Conservation (phyloP, 2,797 vertebrate genomes). For the Phoxinus dragarum region DNA sequence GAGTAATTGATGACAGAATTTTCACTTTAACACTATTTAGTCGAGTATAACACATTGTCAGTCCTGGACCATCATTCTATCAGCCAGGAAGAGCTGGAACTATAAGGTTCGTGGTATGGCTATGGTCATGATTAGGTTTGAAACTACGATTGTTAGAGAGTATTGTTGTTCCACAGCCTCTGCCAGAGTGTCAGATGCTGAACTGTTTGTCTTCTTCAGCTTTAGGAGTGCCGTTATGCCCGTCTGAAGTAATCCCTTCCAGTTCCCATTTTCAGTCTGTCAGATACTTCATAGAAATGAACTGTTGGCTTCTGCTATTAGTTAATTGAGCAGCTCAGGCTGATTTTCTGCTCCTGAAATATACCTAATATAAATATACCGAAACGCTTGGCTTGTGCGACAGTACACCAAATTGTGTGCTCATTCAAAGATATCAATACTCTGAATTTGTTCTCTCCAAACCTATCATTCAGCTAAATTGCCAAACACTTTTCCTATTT, state of each 20-base stretch:
- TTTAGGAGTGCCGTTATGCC: background rate
- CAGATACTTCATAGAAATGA: background rate
- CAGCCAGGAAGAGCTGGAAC: background rate
- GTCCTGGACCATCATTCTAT: background rate
- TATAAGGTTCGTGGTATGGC: background rate
- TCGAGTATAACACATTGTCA: background rate
- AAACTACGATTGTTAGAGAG: background rate
- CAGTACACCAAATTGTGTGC: background rate
- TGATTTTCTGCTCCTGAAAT: background rate
- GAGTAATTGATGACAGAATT: background rate
- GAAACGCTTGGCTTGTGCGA: background rate
- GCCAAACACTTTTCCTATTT: background rate
- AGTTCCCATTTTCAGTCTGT: background rate
- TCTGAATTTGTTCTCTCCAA: background rate
- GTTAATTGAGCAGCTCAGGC: background rate
- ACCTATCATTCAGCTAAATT: background rate
- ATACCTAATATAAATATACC: background rate
- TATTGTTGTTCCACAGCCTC: background rate
- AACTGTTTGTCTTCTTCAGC: background rate
- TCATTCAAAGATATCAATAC: background rate
- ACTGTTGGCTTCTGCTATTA: slow-evolving; percentile 8
- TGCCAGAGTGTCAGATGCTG: background rate
- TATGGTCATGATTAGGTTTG: background rate
- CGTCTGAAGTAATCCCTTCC: background rate
- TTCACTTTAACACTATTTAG: background rate